Evolutionary conservation across 2,113 vertebrate species (phyloP).

Genomic region (Mola mola): DNA sequence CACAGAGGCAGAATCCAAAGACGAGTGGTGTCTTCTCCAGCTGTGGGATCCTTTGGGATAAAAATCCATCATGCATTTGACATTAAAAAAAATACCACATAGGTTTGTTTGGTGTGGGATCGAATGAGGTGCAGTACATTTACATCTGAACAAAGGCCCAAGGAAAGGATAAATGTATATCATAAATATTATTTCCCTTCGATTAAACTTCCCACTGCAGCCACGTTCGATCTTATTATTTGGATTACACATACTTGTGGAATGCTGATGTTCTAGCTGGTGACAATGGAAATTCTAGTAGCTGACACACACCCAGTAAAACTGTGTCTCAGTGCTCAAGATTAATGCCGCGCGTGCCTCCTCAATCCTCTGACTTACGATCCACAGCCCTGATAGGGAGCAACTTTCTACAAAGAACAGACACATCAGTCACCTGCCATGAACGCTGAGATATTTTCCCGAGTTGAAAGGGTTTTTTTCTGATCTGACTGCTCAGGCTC

Average conservation of each 20-base stretch:
- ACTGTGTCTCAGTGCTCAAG: conserved; percentile 64
- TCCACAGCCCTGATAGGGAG: conserved; percentile 64
- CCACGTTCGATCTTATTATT: conserved; percentile 23
- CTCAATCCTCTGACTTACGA: conserved; percentile 71
- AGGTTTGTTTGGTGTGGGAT: conserved; percentile 23
- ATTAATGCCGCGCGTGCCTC: conserved; percentile 51
- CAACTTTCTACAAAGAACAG: conserved; percentile 69
- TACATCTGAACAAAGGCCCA: conserved; percentile 18
- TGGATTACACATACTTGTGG: conserved; percentile 25
- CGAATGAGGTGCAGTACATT: conserved; percentile 21
- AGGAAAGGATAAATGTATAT: conserved; percentile 16
- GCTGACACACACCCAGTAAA: conserved; percentile 67
- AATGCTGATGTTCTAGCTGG: conserved; percentile 46
- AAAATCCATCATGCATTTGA: conserved; percentile 34
- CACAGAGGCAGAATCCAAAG: conserved; percentile 53
- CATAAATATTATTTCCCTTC: conserved; percentile 14
- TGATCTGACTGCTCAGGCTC: conserved; percentile 59
- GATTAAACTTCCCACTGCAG: neutral
- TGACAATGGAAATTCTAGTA: conserved; percentile 44
- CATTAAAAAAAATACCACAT: conserved; percentile 18
- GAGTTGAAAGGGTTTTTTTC: conserved; percentile 59
- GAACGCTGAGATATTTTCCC: conserved; percentile 65
- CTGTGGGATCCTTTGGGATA: conserved; percentile 39
- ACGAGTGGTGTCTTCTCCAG: conserved; percentile 49
- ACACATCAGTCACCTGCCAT: conserved; percentile 66